Percentiles rank a stretch among this genome's conserved stretches.
Evolutionary conservation across 53 echinoderm and acorn worm species (phyloP).

Genomic region (Astropecten irregularis): DNA sequence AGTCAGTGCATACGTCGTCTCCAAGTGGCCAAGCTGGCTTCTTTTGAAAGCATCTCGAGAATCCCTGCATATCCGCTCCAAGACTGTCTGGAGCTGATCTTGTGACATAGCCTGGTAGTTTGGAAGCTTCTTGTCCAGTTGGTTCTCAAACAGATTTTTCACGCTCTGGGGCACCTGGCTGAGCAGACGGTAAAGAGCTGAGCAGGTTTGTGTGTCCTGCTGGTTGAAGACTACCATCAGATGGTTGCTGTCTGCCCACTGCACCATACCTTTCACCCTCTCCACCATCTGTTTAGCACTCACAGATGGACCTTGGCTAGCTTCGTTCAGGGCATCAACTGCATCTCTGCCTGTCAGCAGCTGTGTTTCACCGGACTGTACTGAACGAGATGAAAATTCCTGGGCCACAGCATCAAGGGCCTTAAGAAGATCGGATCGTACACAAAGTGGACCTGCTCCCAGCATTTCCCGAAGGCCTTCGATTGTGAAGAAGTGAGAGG

Average conservation of each 20-base stretch:
- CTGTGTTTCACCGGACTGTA: constrained; percentile 22
- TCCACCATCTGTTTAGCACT: constrained; percentile 55
- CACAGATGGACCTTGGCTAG: constrained; percentile 6
- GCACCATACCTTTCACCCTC: constrained; percentile 54
- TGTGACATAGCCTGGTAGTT: constrained; percentile 52
- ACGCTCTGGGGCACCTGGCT: constrained; percentile 47
- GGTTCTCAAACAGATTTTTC: constrained; percentile 53
- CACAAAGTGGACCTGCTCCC: constrained; percentile 30
- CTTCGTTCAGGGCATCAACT: constrained; percentile 9
- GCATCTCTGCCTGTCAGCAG: constrained; percentile 28
- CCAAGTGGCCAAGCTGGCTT: constrained; percentile 26
- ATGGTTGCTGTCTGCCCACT: constrained; percentile 66
- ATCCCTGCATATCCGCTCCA: constrained; percentile 43
- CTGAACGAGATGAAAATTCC: constrained; percentile 49
- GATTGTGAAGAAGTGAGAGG: constrained; percentile 51
- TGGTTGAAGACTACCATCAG: constrained; percentile 56
- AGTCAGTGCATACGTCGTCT: constrained; percentile 49
- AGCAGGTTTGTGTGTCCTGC: constrained; percentile 56
- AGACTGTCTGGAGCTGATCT: constrained; percentile 29
- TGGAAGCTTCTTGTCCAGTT: constrained; percentile 21
- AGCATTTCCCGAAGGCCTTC: constrained; percentile 32
- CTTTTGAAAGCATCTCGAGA: constrained; percentile 27
- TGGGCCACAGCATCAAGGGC: constrained; percentile 41
- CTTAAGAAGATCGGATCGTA: constrained; percentile 40
- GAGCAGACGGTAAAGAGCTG: constrained; percentile 52